A percentile compares a stretch with the other conserved stretches of the same genome.
Conservation (phyloP, 2,797 vertebrate genomes). For the Crax fasciolata region DNA sequence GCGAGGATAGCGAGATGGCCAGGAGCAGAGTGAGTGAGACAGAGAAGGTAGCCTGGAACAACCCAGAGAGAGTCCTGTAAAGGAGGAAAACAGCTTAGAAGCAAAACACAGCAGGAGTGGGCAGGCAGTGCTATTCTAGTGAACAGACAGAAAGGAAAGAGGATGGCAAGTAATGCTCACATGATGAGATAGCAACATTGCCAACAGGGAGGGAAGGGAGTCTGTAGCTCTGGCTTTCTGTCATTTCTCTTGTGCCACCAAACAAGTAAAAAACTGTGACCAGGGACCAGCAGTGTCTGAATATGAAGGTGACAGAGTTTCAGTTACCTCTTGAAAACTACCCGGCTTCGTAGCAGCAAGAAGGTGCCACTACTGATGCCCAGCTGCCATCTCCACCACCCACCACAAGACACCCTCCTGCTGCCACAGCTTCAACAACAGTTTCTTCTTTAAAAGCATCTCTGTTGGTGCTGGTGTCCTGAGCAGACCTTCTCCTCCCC, state of each 20-base stretch:
- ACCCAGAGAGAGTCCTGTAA: not conserved
- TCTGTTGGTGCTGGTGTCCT: not conserved
- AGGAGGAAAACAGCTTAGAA: not conserved
- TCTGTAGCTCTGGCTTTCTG: not conserved
- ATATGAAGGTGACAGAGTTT: not conserved
- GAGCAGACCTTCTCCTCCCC: not conserved
- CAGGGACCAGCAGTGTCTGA: not conserved
- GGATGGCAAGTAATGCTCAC: not conserved
- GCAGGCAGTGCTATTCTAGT: not conserved
- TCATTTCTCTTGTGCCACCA: not conserved
- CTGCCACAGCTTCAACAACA: fast-evolving
- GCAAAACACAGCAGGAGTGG: not conserved
- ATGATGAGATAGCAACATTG: fast-evolving
- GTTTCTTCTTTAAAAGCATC: not conserved
- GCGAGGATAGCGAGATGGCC: not conserved
- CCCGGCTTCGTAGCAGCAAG: fast-evolving
- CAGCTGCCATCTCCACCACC: not conserved
- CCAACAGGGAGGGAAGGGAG: not conserved
- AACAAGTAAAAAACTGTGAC: not conserved
- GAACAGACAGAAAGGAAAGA: not conserved
- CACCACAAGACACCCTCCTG: not conserved
- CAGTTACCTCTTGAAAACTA: not conserved
- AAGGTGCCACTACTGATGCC: not conserved
- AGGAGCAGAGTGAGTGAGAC: not conserved
- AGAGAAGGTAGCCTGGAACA: not conserved